Base-by-base conservation (phyloP, 2,888 invertebrate species). In the Machimus atricapillus region DNA sequence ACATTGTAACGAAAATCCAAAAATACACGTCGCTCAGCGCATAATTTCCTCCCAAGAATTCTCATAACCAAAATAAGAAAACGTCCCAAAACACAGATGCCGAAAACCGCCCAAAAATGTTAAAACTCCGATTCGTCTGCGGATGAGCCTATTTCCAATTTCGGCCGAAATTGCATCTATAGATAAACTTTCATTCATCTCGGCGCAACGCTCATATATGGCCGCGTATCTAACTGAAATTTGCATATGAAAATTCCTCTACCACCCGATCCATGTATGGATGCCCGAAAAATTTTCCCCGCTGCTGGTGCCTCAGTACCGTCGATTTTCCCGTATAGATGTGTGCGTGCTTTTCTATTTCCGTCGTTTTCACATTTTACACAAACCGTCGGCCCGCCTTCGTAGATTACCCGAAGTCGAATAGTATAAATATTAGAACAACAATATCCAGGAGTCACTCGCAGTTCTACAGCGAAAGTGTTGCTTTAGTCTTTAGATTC, bases 381-480 rank as follows among this genome's bases (percentile, higher is more conserved):
- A 76, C 77, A 56, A 52, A 79, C 19, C n/a, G 74, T 85, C 87
- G 81, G 88, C 87, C 87, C 89, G 88, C 79, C 85, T 88, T 88
- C 87, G 87, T 85, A 52, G 19, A 77, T 88, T 23, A 27, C 19
- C 85, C 86, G 86, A 86, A 58, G 77, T 43, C 58, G 88, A 89
- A 90, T 91, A 91, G 91, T 92, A 92, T 92, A 92, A 92, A 92
- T 92, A 92, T 91, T 92, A 91, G 92, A 91, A 90, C 91, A 91
- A 87, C 89, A 88, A 90, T 90, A 90, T 92, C 92, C 92, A 92
- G 93, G 90, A 91, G 90, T 88, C 92, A 92, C 93, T 92, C 92
- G 92, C 92, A 92, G 92, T 92, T 92, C 92, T 91, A 91, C 90
- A 92, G 92, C 92, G 92, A 92, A 92, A 92, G 92, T 92, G 92